Base-by-base conservation (phyloP, 2,113 vertebrate species). In the Holacanthus passer region DNA sequence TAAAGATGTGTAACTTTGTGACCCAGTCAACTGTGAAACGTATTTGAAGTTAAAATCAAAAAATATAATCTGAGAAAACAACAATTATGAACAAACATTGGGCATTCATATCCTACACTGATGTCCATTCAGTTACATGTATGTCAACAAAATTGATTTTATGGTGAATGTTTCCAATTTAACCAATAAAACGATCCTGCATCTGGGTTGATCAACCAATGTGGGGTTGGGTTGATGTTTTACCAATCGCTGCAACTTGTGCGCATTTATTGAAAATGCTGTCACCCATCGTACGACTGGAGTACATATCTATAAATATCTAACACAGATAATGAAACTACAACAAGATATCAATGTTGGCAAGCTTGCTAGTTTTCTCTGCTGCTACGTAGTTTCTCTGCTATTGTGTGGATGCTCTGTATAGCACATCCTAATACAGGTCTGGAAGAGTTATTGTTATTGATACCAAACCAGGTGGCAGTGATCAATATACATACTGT, bases 261-360 rank as follows among this genome's bases (percentile, higher is more conserved):
- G 35, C 37, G 65, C 45, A 74, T 74, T 67, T 17, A 58, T 7
- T 27, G 7, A 74, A 43, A 71, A 48, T 20, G 35, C 53, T 41
- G 56, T 29, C 58, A 59, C 3, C 4, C 8, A 11, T 60, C 52
- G 64, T 24, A 47, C 56, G 20, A 73, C 19, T 59, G 4, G n/a
- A 73, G 27, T 35, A 47, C 22, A 60, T 14, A 69, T 77, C 24
- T 35, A n/a, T 39, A 52, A 32, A 82, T 60, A 20, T 27, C 24
- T 16, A 43, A 53, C 5, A 73, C 19, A 79, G 20, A 75, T 59
- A 69, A 47, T 69, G 29, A 72, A 81, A 65, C 55, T 60, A 68
- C 24, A 55, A 35, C 32, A 31, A 43, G 5, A 69, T 76, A n/a
- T 53, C 16, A 69, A 24, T 66, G n/a, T 73, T 73, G 52, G 20